Percentiles rank a stretch among this genome's conserved stretches.
Evolutionary conservation across 2,888 invertebrate species (phyloP).

Genomic region (Caenorhabditis sinica): DNA sequence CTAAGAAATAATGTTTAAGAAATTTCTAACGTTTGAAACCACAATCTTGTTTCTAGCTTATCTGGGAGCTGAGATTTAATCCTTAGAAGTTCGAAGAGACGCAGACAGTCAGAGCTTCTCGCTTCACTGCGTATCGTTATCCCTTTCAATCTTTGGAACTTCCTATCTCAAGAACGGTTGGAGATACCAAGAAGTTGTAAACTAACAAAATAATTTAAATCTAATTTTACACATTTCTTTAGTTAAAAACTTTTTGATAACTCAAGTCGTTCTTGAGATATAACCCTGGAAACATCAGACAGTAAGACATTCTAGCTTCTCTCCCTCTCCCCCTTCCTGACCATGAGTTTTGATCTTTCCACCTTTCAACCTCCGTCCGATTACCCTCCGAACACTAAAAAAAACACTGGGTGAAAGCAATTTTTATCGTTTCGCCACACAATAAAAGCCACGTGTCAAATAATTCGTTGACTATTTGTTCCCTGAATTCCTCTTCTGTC

Average conservation of each 20-base stretch:
- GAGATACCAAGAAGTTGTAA: no score
- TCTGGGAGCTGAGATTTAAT: no score
- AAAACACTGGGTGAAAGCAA: background rate
- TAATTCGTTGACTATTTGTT: conserved; percentile 4
- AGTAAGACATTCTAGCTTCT: no score
- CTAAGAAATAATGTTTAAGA: no score
- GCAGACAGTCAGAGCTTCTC: background rate
- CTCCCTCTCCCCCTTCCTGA: background rate
- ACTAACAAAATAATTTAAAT: no score
- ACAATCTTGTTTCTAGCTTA: no score
- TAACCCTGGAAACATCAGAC: no score
- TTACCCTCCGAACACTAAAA: background rate
- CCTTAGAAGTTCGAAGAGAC: no score
- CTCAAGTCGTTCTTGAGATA: no score
- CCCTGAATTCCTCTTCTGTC: background rate
- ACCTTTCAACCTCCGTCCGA: background rate
- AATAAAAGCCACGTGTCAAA: conserved; percentile 24
- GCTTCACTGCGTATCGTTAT: background rate
- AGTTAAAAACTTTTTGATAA: no score
- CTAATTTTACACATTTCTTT: no score
- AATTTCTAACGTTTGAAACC: no score
- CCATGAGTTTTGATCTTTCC: conserved; percentile 3
- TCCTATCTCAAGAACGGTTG: background rate
- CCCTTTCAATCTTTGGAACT: background rate
- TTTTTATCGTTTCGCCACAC: conserved; percentile 2